A percentile compares a stretch with the other conserved stretches of the same genome.
These are phyloP conservation scores for Mareca strepera DNA, from an alignment of 2,797 vertebrate species.

Conservation along the genomic window DNA sequence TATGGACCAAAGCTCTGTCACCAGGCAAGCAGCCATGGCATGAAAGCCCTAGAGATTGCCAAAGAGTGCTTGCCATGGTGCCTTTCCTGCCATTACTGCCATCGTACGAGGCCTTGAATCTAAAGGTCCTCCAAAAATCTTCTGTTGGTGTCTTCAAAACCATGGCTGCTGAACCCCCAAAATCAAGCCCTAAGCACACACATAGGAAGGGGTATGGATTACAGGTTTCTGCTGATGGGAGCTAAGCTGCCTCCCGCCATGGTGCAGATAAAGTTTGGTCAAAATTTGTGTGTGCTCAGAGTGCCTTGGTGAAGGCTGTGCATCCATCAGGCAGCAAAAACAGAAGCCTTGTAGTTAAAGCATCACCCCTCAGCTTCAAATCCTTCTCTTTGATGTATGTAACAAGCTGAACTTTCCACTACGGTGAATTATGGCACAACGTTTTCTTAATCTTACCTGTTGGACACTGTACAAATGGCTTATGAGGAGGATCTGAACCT, in stretches of 20 bases:
- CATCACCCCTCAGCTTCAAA: background rate
- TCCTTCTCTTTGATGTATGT: background rate
- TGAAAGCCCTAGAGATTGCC: background rate
- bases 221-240: background rate
- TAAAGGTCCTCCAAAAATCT: background rate
- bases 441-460: background rate
- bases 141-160: background rate
- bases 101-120: background rate
- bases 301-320: background rate
- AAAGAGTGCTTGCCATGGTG: background rate
- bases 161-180: background rate
- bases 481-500: background rate
- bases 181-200: background rate
- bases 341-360: background rate
- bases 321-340: background rate
- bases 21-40: background rate
- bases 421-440: background rate
- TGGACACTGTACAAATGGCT: background rate
- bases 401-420: background rate
- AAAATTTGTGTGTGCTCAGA: background rate
- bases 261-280: rapidly evolving
- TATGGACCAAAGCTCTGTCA: background rate
- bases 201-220: background rate
- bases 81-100: background rate
- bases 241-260: background rate